These are phyloP conservation scores for Acrocephalus arundinaceus DNA, from an alignment of 2,113 vertebrate genomes.

Conservation along the genomic window DNA sequence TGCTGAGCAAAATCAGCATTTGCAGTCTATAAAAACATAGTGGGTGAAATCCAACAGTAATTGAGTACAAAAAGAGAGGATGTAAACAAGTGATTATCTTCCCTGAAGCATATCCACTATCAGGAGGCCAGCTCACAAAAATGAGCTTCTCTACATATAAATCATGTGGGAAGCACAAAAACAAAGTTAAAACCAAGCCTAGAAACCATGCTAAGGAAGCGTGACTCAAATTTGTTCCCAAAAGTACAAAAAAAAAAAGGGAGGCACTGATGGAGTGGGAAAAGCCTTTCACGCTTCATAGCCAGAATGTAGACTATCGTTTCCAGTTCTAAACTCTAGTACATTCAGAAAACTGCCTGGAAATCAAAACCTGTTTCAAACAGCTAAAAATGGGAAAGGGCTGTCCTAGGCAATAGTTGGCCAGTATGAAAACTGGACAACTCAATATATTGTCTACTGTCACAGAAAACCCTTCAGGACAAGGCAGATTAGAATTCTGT, in stretches of 20 bases:
- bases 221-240: neutral
- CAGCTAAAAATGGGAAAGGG: neutral
- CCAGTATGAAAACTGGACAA: neutral
- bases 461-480: neutral
- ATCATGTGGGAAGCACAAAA: neutral
- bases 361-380: neutral
- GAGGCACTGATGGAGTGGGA: neutral
- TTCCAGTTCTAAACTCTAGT: neutral
- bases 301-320: neutral
- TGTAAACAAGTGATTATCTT: neutral
- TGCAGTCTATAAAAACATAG: neutral
- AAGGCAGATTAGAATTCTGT: fast-evolving
- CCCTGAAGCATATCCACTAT: neutral
- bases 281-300: neutral
- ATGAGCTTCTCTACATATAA: neutral
- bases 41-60: neutral
- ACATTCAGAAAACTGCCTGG: neutral
- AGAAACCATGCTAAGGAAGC: neutral
- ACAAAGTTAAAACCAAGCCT: neutral
- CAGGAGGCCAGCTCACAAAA: neutral
- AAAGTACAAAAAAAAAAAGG: neutral
- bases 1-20: neutral
- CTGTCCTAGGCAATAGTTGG: neutral
- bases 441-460: neutral
- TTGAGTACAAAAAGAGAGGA: neutral